Evolutionary conservation across 2,113 vertebrate species (phyloP), one percentile per base, ranked within the genome.

Genomic region (Forbesichthys agassizii): DNA sequence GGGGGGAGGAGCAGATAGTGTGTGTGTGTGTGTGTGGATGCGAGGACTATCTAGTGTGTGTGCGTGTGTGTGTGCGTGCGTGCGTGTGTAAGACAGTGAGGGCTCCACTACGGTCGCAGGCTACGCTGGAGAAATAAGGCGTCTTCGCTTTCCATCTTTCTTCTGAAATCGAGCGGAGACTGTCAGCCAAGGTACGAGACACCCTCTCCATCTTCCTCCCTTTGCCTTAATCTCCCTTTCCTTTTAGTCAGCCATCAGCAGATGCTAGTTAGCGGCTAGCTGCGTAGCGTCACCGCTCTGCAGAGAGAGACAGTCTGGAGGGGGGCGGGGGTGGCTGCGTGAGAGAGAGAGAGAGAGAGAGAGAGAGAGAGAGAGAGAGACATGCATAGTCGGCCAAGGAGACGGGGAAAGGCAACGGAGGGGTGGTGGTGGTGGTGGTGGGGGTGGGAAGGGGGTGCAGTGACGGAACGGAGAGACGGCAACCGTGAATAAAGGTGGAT

Each of bases 111-210:
- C 18, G 65, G 66, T 16, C 48, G 68, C 63, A 75, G 55, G 89
- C 92, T 89, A 84, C 80, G 88, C 88, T 88, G 85, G 82, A 84
- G 87, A 64, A 87, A 88, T 82, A 77, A 82, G 92, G 91, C 93
- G 91, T 27, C 2, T 12, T 12, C 33, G 11, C 20, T 27, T 27
- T 33, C 20, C 91, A 81, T 59, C 2, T 46, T 79, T 61, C 80
- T 76, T 64, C 83, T 73, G 80, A 83, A 81, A 85, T 85, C 91
- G 88, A 84, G 88, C 87, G 89, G 54, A 84, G 78, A 82, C 49
- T 60, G 92, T 89, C 67, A 84, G 84, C 90, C 75, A 90, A 93
- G 92, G 93, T 91, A 93, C 70, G 74, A 77, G 84, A 18, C 78
- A 79, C 69, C 18, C 9, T 52, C 42, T 48, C 33, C 64, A 11